These are phyloP conservation scores for Mallotus villosus DNA, from an alignment of 2,797 vertebrate genomes.

Conservation along the genomic window DNA sequence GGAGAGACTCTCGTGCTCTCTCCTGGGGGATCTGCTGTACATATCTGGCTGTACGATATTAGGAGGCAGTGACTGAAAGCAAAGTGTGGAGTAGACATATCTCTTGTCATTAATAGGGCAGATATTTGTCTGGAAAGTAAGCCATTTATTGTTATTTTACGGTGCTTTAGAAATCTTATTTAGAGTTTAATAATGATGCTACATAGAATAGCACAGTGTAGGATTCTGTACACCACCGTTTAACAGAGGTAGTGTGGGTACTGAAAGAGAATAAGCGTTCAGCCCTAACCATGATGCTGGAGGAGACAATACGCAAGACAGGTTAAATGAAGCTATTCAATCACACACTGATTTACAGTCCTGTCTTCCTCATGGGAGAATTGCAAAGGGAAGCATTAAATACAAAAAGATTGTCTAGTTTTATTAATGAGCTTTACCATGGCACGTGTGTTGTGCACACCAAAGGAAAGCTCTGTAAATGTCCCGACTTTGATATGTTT, in stretches of 20 bases:
- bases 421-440: slow-evolving; percentile 56
- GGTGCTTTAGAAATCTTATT: too few relatives aligned
- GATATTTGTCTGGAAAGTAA: not conserved
- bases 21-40: not conserved
- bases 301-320: slow-evolving; percentile 18
- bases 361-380: slow-evolving; percentile 37
- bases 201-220: too few relatives aligned
- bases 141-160: not conserved
- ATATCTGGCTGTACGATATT: not conserved
- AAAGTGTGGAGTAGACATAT: too few relatives aligned
- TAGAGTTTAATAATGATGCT: too few relatives aligned
- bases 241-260: not conserved
- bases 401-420: slow-evolving; percentile 33
- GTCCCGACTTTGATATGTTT: slow-evolving; percentile 32
- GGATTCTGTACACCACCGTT: too few relatives aligned
- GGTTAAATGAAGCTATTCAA: slow-evolving; percentile 25
- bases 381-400: slow-evolving; percentile 8
- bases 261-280: not conserved
- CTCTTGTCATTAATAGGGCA: too few relatives aligned
- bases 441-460: slow-evolving; percentile 52
- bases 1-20: not conserved
- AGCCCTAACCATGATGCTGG: not conserved
- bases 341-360: slow-evolving; percentile 7
- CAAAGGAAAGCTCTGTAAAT: slow-evolving; percentile 52
- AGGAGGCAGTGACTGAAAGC: not conserved